Evolutionary conservation across 2,797 vertebrate species (phyloP).

Genomic region (Acrocephalus scirpaceus): DNA sequence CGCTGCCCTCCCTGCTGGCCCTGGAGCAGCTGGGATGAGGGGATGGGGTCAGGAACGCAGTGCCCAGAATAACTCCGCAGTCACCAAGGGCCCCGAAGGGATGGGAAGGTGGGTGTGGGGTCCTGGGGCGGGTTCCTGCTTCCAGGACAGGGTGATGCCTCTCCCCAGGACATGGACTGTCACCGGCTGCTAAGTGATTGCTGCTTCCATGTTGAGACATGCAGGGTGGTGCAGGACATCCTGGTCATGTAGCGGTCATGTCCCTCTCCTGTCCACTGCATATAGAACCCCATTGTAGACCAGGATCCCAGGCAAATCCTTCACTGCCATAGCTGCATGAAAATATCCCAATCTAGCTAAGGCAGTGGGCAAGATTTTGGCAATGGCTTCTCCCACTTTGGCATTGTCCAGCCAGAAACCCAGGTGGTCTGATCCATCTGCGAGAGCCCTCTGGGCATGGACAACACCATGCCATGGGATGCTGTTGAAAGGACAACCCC

Average conservation of each 20-base stretch:
- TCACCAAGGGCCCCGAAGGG: not conserved
- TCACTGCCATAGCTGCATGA: not conserved
- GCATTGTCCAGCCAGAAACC: not conserved
- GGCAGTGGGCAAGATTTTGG: not conserved
- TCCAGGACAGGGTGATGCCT: not conserved
- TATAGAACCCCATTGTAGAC: accelerated
- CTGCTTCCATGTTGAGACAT: not conserved
- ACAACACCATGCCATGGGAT: accelerated
- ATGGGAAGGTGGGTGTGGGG: accelerated
- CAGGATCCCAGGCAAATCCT: not conserved
- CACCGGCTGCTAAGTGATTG: not conserved
- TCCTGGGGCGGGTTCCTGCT: not conserved
- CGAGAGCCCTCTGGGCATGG: not conserved
- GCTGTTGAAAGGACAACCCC: not conserved
- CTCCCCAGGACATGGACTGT: not conserved
- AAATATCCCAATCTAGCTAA: not conserved
- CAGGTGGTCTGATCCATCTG: accelerated
- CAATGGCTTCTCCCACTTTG: accelerated
- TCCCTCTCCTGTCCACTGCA: not conserved
- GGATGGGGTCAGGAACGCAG: not conserved
- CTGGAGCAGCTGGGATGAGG: slow-evolving; percentile 25
- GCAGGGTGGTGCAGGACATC: not conserved
- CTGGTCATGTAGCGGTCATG: not conserved
- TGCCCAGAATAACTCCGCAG: not conserved
- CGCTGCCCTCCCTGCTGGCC: not conserved